Conservation (phyloP, 2,797 vertebrate genomes). For the Ciconia nigra region DNA sequence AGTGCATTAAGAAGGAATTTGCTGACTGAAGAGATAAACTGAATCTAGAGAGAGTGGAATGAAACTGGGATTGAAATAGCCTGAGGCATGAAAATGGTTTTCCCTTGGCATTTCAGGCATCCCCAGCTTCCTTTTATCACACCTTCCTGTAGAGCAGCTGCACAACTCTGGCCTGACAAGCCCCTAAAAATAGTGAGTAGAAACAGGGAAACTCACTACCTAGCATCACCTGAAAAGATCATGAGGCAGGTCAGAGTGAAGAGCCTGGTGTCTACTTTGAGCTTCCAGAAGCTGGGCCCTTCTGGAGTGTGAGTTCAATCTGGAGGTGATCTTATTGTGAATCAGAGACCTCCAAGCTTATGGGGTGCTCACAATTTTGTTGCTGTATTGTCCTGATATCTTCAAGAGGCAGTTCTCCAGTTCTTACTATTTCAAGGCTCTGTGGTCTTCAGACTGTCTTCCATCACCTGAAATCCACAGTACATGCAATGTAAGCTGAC, state of each 20-base stretch:
- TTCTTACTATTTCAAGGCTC: not conserved
- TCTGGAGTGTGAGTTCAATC: not conserved
- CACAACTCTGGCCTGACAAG: not conserved
- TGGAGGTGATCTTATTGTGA: not conserved
- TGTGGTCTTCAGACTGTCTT: not conserved
- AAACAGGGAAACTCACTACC: not conserved
- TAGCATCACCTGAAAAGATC: not conserved
- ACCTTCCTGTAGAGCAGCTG: not conserved
- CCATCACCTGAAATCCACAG: not conserved
- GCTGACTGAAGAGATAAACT: not conserved
- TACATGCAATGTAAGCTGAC: conserved; percentile 3
- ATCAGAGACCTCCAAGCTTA: not conserved
- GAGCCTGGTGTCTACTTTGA: not conserved
- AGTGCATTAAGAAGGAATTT: not conserved
- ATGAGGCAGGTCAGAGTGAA: rapidly evolving
- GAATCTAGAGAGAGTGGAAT: not conserved
- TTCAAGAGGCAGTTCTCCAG: not conserved
- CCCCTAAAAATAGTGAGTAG: not conserved
- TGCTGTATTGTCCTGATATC: not conserved
- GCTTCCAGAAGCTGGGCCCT: not conserved
- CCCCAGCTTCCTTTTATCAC: not conserved
- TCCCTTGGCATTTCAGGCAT: not conserved
- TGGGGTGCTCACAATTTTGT: not conserved
- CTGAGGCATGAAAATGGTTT: not conserved
- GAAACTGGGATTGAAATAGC: not conserved